A percentile compares a stretch with the other conserved stretches of the same genome.
phyloP scores from a whole-genome alignment of 2,888 invertebrate genomes.

The Parnassius smintheus region DNA sequence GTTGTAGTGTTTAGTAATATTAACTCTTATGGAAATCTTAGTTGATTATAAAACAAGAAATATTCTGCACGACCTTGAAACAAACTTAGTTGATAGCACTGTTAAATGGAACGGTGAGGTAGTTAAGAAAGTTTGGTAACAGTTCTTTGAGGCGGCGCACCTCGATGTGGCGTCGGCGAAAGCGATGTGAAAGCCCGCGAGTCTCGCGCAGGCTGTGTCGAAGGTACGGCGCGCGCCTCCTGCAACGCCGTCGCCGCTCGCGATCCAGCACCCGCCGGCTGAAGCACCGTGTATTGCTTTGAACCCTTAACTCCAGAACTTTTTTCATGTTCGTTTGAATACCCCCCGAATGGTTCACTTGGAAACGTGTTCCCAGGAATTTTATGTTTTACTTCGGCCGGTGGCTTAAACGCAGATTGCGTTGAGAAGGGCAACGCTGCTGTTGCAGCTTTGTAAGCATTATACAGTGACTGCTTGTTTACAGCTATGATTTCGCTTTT shows the following conservation, averaged over 20 bases:
- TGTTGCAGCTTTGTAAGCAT: slow-evolving; percentile 78
- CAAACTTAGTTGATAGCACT: slow-evolving; percentile 73
- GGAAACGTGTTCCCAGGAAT: slow-evolving; percentile 65
- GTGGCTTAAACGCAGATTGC: slow-evolving; percentile 90
- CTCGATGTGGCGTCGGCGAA: slow-evolving; percentile 90
- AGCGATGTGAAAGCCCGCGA: slow-evolving; percentile 75
- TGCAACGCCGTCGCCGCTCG: slow-evolving; percentile 91
- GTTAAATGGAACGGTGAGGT: slow-evolving; percentile 67
- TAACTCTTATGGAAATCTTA: not conserved
- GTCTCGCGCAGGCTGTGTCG: slow-evolving; percentile 76
- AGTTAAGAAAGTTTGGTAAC: slow-evolving; percentile 74
- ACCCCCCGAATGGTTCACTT: slow-evolving; percentile 89
- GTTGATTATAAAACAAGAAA: slow-evolving; percentile 8
- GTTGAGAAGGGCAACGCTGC: slow-evolving; percentile 85
- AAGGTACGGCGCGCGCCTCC: slow-evolving; percentile 83
- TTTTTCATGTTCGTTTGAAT: slow-evolving; percentile 80
- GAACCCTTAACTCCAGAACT: slow-evolving; percentile 70
- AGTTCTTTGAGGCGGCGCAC: slow-evolving; percentile 70
- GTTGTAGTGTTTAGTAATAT: not conserved
- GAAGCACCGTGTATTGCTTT: slow-evolving; percentile 93
- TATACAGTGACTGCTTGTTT: slow-evolving; percentile 78
- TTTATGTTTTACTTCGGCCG: slow-evolving; percentile 83
- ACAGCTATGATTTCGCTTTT: slow-evolving; percentile 75
- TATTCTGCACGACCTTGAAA: slow-evolving; percentile 63
- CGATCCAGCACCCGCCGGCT: slow-evolving; percentile 90